These are phyloP conservation scores for Gryllus longicercus DNA, from an alignment of 2,888 invertebrate species.

Conservation along the genomic window DNA sequence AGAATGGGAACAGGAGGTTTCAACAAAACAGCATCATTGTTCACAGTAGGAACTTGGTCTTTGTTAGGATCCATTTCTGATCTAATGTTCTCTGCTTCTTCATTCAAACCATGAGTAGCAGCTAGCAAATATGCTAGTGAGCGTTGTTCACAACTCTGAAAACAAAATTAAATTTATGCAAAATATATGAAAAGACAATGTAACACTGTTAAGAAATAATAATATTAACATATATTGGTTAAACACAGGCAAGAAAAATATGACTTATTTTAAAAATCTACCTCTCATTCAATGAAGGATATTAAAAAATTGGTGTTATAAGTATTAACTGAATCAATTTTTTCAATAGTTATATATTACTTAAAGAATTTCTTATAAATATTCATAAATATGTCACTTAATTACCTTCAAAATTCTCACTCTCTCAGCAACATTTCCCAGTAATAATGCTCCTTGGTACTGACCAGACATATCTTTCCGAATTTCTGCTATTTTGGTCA, in stretches of 20 bases:
- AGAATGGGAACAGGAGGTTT: constrained; percentile 86
- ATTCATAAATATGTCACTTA: no score
- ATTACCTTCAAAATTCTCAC: constrained; percentile 69
- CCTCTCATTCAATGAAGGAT: no score
- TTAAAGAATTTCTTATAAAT: neutral
- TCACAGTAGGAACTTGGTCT: constrained; percentile 61
- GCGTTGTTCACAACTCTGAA: constrained; percentile 55
- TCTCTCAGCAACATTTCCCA: constrained; percentile 89
- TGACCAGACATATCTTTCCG: constrained; percentile 95
- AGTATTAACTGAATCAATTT: no score
- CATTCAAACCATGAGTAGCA: constrained; percentile 80
- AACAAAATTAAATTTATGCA: constrained; percentile 28
- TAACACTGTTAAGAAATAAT: constrained; percentile 8
- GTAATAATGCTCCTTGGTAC: constrained; percentile 87
- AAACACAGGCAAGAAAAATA: neutral
- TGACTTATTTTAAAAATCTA: no score
- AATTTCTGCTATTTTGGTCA: constrained; percentile 99
- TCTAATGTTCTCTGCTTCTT: constrained; percentile 71
- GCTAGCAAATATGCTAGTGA: constrained; percentile 92
- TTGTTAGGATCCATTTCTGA: constrained; percentile 55
- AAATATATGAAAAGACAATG: neutral
- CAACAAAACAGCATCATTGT: constrained; percentile 71
- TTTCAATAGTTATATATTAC: constrained; percentile 26
- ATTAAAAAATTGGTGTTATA: no score
- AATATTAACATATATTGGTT: constrained; percentile 26